These are phyloP conservation scores for Lasioglossum villosulum DNA, from an alignment of 2,888 invertebrate genomes.

Conservation along the genomic window DNA sequence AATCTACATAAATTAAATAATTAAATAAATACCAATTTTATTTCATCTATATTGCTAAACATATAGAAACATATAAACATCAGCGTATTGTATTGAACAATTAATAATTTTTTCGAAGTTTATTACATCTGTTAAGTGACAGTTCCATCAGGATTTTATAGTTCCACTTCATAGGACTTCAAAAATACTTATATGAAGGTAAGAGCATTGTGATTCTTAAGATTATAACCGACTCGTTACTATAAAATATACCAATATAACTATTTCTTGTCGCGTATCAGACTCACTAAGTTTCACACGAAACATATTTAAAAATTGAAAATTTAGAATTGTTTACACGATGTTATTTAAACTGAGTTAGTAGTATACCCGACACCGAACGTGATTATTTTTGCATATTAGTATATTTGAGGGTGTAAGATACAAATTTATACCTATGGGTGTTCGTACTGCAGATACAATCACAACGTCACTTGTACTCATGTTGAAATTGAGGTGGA, in stretches of 20 bases:
- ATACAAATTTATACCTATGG: constrained; percentile 88
- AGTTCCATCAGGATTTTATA: not conserved
- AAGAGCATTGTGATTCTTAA: not conserved
- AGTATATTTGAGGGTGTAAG: not conserved
- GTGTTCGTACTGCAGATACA: constrained; percentile 92
- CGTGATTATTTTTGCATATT: constrained; percentile 5
- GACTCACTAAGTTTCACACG: not conserved
- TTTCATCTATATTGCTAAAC: not conserved
- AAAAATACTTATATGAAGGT: not conserved
- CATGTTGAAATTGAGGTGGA: constrained; percentile 69
- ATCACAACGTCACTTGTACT: constrained; percentile 87
- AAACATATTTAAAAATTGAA: constrained; percentile 16
- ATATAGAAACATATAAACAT: not conserved
- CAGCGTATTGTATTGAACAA: not conserved
- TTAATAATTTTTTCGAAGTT: constrained; percentile 8
- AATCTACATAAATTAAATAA: not conserved
- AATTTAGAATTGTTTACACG: constrained; percentile 9
- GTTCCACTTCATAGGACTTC: not conserved
- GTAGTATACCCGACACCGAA: not conserved
- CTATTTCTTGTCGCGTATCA: not conserved
- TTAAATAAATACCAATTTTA: not conserved
- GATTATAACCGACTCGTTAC: not conserved
- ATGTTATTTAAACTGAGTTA: constrained; percentile 47
- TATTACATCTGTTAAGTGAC: not conserved
- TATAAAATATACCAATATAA: not conserved